phyloP scores from a whole-genome alignment of 1,140 invertebrate genomes.

The Ips nitidus region DNA sequence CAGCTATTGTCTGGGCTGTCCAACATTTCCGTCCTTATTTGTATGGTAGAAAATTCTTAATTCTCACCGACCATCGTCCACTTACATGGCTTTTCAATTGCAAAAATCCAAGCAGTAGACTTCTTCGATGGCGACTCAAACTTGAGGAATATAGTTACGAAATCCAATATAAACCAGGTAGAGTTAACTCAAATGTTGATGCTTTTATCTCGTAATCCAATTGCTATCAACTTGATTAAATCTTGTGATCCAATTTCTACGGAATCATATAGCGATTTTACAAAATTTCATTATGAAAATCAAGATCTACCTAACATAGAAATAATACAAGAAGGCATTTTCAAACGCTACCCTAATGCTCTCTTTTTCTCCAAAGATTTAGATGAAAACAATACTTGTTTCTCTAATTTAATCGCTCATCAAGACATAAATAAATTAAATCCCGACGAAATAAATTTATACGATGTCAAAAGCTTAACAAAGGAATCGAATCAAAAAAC shows the following conservation, averaged over 20 bases:
- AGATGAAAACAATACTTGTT: conserved; percentile 42
- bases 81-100: too few species aligned
- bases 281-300: conserved; percentile 45
- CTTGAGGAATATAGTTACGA: conserved; percentile 54
- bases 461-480: too few species aligned
- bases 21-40: too few species aligned
- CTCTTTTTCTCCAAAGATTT: conserved; percentile 44
- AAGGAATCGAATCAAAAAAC: too few species aligned
- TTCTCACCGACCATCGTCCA: too few species aligned
- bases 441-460: too few species aligned
- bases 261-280: conserved; percentile 41
- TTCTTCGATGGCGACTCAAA: too few species aligned
- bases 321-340: conserved; percentile 40
- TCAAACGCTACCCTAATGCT: conserved; percentile 37
- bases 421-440: conserved; percentile 40
- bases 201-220: conserved; percentile 40
- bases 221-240: too few species aligned
- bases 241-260: neutral
- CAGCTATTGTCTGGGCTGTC: too few species aligned
- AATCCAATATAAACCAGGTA: conserved; percentile 53
- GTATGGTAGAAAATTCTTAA: too few species aligned
- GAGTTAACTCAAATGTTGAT: conserved; percentile 51
- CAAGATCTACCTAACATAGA: conserved; percentile 33
- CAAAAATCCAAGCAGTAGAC: too few species aligned
- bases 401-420: conserved; percentile 28